These are phyloP conservation scores for Epiblema foenella DNA, from an alignment of 2,888 invertebrate genomes.

Conservation along the genomic window DNA sequence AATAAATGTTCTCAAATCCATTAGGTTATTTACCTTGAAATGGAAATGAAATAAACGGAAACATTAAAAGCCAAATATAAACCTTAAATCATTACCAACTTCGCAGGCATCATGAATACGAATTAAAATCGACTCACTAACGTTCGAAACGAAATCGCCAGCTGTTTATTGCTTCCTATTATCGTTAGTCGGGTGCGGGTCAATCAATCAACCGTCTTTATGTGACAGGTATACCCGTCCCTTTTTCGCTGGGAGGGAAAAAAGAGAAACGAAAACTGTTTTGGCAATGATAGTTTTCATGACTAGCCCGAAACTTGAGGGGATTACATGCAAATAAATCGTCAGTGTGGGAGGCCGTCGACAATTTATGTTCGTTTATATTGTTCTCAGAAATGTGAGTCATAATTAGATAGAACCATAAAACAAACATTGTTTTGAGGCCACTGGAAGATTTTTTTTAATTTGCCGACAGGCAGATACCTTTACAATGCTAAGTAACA, in stretches of 20 bases:
- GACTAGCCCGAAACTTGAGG: conserved; percentile 42
- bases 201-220: conserved; percentile 82
- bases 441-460: background rate
- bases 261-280: conserved; percentile 35
- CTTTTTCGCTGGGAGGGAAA: conserved; percentile 58
- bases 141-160: conserved; percentile 65
- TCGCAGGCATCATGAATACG: conserved; percentile 41
- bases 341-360: conserved; percentile 52
- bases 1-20: conserved; percentile 2
- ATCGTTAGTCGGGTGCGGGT: conserved; percentile 78
- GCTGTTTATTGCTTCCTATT: conserved; percentile 81
- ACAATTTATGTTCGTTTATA: conserved; percentile 48
- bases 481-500: background rate
- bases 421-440: conserved; percentile 16
- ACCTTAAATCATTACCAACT: conserved; percentile 41
- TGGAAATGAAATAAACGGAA: conserved; percentile 19
- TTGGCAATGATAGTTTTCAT: conserved; percentile 44
- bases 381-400: conserved; percentile 25
- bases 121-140: conserved; percentile 48
- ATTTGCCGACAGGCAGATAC: conserved; percentile 3
- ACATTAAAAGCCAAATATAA: conserved; percentile 28
- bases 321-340: conserved; percentile 44
- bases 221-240: conserved; percentile 76
- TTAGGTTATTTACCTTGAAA: conserved; percentile 9
- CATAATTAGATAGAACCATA: conserved; percentile 27